Base-by-base conservation (phyloP, 2,113 vertebrate genomes). In the Spea bombifrons region DNA sequence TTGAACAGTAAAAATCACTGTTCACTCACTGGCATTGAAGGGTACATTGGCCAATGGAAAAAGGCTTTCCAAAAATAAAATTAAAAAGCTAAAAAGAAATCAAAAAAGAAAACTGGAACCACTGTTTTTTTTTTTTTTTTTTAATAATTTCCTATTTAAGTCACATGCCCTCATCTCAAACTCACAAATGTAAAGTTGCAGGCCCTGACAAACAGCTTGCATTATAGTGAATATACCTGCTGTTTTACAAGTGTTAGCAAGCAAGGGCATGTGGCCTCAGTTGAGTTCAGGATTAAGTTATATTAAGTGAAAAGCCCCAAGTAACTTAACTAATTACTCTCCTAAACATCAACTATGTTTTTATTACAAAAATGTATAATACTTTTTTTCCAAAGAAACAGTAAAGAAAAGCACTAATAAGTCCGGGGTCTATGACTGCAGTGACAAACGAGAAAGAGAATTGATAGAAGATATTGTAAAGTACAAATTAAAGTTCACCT, bases 401-500 rank as follows among this genome's bases (percentile, higher is more conserved):
- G 55, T 30, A 30, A 59, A 59, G 55, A 59, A 9, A 12, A 67
- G 10, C 5, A 67, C 15, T 13, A 67, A 67, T 46, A 67, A 67
- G 15, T 30, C n/a, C 16, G 46, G 10, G 66, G 10, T 67, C 45
- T 67, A 67, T 47, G 66, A 67, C 44, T 67, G 45, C 66, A 47
- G 66, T 46, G 66, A 67, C 66, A 67, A 44, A 67, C 46, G 66
- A 67, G 15, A 67, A 47, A 10, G 10, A 46, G 66, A 46, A 67
- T 47, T 67, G 66, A 67, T 47, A 67, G 66, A 46, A 67, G 66
- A 46, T 67, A 4, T 13, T 67, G 6, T 46, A 5, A 67, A 46
- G 44, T 46, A 67, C 44, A 67, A 46, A 67, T 67, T 67, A 67
- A 67, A 67, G n/a, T 59, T 59, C 55, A 59, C 55, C 55, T 59